These are phyloP conservation scores for Lycaena phlaeas DNA, from an alignment of 2,888 invertebrate species.

Conservation along the genomic window DNA sequence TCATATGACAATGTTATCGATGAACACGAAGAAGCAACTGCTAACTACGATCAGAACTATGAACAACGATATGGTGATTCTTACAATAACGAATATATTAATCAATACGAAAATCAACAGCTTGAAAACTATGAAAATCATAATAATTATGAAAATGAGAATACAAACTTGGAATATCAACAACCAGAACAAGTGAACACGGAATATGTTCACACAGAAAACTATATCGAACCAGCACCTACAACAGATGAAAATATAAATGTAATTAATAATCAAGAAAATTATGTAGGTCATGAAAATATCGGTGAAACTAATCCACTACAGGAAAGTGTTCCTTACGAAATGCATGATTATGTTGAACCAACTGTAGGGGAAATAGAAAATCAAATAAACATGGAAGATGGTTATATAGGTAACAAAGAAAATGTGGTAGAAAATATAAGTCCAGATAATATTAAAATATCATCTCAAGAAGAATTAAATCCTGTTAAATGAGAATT, in stretches of 20 bases:
- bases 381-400: neutral
- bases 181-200: conserved; percentile 11
- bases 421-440: neutral
- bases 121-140: neutral
- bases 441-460: conserved; percentile 6
- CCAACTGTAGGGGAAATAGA: neutral
- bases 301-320: conserved; percentile 16
- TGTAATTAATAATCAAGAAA: conserved; percentile 12
- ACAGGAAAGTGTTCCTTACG: too few species aligned
- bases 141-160: conserved; percentile 11
- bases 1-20: conserved; percentile 31
- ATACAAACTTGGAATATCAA: conserved; percentile 12
- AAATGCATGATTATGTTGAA: conserved; percentile 18
- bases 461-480: too few species aligned
- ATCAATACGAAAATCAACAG: conserved; percentile 13
- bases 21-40: conserved; percentile 40
- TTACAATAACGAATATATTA: conserved; percentile 11
- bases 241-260: conserved; percentile 1
- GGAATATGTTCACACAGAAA: neutral
- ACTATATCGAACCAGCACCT: neutral
- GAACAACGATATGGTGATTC: conserved; percentile 38
- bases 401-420: neutral
- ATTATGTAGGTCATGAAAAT: conserved; percentile 19
- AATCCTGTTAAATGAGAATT: too few species aligned
- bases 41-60: conserved; percentile 44